Evolutionary conservation across 2,797 vertebrate species (phyloP).

Genomic region (Calcarius lapponicus): DNA sequence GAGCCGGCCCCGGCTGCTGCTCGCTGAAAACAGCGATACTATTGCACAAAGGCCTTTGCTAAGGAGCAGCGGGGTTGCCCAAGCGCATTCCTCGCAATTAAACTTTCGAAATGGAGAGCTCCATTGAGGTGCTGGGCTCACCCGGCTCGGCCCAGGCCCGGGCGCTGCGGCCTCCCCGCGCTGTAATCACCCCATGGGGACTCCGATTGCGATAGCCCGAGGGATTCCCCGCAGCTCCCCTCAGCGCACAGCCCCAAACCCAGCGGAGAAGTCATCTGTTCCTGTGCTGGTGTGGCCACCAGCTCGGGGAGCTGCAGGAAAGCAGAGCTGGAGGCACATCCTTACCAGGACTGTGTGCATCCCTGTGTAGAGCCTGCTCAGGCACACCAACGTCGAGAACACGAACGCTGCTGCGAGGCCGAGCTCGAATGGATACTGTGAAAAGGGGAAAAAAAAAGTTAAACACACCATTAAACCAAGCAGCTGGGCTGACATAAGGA

Average conservation of each 20-base stretch:
- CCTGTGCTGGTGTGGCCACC: fast-evolving
- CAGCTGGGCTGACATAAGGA: not conserved
- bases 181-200: not conserved
- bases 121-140: not conserved
- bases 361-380: slow-evolving; percentile 94
- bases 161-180: fast-evolving
- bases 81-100: not conserved
- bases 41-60: slow-evolving; percentile 24
- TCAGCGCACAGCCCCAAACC: not conserved
- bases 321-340: not conserved
- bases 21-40: not conserved
- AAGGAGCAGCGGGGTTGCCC: not conserved
- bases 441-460: not conserved
- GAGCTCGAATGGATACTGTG: slow-evolving; percentile 86
- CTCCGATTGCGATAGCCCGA: not conserved
- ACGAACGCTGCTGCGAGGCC: slow-evolving; percentile 83
- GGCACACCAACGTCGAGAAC: slow-evolving; percentile 88
- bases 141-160: not conserved
- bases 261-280: no score
- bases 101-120: not conserved
- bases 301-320: not conserved
- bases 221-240: not conserved
- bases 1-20: not conserved
- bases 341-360: slow-evolving; percentile 99
- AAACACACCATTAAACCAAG: not conserved